Conservation (phyloP, 2,797 vertebrate genomes). For the Lophotriccus pileatus region DNA sequence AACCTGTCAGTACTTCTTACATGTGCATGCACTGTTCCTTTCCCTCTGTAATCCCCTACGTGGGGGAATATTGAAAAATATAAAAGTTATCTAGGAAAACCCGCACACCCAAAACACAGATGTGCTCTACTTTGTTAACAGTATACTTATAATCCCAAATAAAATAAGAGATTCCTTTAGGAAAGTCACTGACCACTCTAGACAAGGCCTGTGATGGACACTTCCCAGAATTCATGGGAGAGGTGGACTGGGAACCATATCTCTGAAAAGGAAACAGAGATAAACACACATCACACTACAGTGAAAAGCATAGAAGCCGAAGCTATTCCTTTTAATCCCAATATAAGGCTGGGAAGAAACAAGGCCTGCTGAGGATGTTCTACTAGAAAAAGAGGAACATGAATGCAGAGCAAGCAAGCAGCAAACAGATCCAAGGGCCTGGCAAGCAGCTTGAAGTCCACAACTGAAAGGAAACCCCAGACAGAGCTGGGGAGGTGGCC, state of each 20-base stretch:
- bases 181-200: neutral
- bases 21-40: neutral
- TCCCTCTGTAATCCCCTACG: neutral
- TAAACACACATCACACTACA: neutral
- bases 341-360: neutral
- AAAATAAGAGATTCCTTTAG: neutral
- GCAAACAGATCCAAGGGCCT: neutral
- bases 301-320: neutral
- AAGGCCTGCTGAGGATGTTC: neutral
- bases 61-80: neutral
- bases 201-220: neutral
- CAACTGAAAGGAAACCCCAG: neutral
- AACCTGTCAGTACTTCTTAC: neutral
- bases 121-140: neutral
- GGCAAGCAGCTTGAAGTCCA: neutral
- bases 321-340: neutral
- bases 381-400: neutral
- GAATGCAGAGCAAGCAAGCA: neutral
- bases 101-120: neutral
- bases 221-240: neutral
- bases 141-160: neutral
- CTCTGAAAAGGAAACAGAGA: neutral
- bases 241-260: neutral
- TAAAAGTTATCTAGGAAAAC: neutral
- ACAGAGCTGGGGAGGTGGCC: neutral